phyloP scores from a whole-genome alignment of 2,113 vertebrate species.

The Jaculus jaculus region DNA sequence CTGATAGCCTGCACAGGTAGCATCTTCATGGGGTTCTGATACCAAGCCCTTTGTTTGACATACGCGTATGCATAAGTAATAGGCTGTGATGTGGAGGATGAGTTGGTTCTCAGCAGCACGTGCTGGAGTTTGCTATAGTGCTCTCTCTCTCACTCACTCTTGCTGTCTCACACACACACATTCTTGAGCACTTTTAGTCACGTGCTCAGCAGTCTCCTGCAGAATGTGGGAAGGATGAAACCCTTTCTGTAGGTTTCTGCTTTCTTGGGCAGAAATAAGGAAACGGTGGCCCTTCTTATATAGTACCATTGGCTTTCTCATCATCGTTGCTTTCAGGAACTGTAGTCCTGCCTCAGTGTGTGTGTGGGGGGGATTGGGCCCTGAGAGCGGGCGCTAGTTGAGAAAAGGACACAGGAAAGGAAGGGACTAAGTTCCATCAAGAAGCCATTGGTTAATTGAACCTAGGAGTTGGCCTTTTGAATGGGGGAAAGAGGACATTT shows the following conservation, averaged over 20 bases:
- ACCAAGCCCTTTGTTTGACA: neutral
- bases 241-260: neutral
- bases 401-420: neutral
- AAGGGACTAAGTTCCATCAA: neutral
- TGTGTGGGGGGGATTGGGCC: too few relatives aligned
- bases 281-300: neutral
- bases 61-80: neutral
- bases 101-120: neutral
- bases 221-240: neutral
- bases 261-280: neutral
- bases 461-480: neutral
- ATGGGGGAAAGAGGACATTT: conserved; percentile 2
- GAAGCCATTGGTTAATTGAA: neutral
- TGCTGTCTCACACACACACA: too few relatives aligned
- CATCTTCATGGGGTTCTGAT: neutral
- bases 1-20: neutral
- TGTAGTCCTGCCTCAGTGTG: neutral
- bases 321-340: neutral
- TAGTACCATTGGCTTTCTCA: neutral
- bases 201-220: neutral
- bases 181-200: neutral
- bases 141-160: neutral
- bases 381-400: neutral
- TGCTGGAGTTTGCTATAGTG: neutral
- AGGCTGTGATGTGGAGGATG: neutral